Evolutionary conservation across 2,888 invertebrate genomes (phyloP).

Genomic region (Eristalis intricaria): DNA sequence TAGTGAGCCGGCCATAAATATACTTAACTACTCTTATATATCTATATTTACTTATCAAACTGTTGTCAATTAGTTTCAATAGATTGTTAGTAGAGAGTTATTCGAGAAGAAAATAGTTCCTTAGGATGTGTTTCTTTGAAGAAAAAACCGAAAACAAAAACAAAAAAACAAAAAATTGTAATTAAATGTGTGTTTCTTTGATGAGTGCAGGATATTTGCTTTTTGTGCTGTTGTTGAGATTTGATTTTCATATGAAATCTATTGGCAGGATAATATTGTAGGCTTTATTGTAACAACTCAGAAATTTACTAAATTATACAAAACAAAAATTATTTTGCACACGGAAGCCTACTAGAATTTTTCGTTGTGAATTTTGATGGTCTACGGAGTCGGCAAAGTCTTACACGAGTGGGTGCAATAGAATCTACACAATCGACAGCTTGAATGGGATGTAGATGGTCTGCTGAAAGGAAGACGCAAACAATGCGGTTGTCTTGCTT

Average conservation of each 20-base stretch:
- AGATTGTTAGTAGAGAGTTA: constrained; percentile 46
- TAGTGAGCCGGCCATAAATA: constrained; percentile 73
- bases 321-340: constrained; percentile 21
- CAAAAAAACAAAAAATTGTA: not conserved
- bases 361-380: constrained; percentile 39
- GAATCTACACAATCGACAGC: too few relatives aligned
- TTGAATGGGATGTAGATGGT: too few relatives aligned
- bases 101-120: constrained; percentile 42
- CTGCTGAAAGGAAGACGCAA: too few relatives aligned
- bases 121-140: constrained; percentile 54
- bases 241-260: constrained; percentile 1
- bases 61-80: constrained; percentile 50
- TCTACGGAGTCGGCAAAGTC: not conserved
- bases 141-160: constrained; percentile 21
- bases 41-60: constrained; percentile 50
- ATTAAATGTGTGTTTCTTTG: constrained; percentile 40
- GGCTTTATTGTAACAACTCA: constrained; percentile 35
- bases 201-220: constrained; percentile 60
- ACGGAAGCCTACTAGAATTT: not conserved
- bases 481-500: too few relatives aligned
- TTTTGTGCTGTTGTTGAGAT: constrained; percentile 62
- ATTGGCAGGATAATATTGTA: constrained; percentile 48
- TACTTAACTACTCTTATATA: constrained; percentile 53
- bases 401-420: too few relatives aligned
- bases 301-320: not conserved